phyloP scores from a whole-genome alignment of 2,888 invertebrate genomes.

The Drosophila mimica region DNA sequence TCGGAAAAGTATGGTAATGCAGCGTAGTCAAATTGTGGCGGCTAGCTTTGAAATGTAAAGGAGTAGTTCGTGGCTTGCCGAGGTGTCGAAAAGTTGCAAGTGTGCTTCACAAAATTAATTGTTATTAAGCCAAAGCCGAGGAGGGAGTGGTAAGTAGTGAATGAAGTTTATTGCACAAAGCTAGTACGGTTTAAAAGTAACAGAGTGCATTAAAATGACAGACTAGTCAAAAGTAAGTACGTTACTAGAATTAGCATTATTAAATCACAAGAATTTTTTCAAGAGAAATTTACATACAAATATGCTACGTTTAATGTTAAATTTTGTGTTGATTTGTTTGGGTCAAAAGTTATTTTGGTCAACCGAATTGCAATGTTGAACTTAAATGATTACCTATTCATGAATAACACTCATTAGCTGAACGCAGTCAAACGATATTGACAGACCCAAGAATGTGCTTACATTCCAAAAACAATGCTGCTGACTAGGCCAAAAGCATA shows the following conservation, averaged over 20 bases:
- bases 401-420: conserved; percentile 66
- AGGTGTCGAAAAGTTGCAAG: conserved; percentile 20
- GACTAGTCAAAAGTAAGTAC: neutral
- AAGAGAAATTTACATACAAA: neutral
- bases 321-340: neutral
- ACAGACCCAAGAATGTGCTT: conserved; percentile 15
- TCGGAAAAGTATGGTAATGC: conserved; percentile 51
- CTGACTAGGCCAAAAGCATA: conserved; percentile 45
- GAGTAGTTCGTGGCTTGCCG: neutral
- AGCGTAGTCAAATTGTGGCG: conserved; percentile 35
- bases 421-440: conserved; percentile 6
- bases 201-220: neutral
- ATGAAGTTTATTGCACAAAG: neutral
- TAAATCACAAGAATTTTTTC: neutral
- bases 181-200: neutral
- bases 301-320: neutral
- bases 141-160: neutral
- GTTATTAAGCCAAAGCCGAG: neutral
- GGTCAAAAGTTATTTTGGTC: conserved; percentile 1
- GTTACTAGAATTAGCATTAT: neutral
- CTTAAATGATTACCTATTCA: conserved; percentile 53
- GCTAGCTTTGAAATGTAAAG: conserved; percentile 18
- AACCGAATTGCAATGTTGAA: conserved; percentile 22
- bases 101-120: conserved; percentile 11
- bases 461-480: conserved; percentile 35